Evolutionary conservation across 2,888 invertebrate genomes (phyloP).

Genomic region (Eubasilissa splendida): DNA sequence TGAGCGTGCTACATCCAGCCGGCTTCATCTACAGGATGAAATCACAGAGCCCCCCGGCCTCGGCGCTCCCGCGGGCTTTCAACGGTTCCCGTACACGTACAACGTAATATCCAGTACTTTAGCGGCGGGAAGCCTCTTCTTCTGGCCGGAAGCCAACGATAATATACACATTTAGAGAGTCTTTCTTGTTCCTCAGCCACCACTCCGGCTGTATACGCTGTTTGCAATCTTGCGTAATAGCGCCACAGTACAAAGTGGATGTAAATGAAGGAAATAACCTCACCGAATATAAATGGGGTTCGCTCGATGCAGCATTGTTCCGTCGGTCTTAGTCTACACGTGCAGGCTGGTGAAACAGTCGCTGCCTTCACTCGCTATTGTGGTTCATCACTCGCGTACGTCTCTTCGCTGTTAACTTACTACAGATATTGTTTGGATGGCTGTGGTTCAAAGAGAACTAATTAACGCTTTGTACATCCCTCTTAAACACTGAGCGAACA

Average conservation of each 20-base stretch:
- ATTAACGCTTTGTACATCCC: too few relatives aligned
- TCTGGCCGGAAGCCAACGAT: conserved; percentile 56
- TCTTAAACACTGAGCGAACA: too few relatives aligned
- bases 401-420: neutral
- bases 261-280: conserved; percentile 44
- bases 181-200: conserved; percentile 37
- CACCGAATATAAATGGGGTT: conserved; percentile 35
- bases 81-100: conserved; percentile 42
- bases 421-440: conserved; percentile 3
- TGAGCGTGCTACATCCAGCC: conserved; percentile 41
- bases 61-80: conserved; percentile 11
- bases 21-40: conserved; percentile 49
- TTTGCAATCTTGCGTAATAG: conserved; percentile 55
- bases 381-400: conserved; percentile 10
- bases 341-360: neutral
- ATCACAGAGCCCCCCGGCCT: conserved; percentile 29
- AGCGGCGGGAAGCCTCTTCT: conserved; percentile 48
- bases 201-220: conserved; percentile 29
- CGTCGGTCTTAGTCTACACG: neutral
- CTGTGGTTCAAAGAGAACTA: neutral
- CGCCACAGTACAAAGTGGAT: conserved; percentile 45
- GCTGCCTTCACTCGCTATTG: conserved; percentile 7
- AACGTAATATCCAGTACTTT: conserved; percentile 52
- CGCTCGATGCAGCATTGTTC: conserved; percentile 19
- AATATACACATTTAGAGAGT: conserved; percentile 54